Percentiles rank a stretch among this genome's conserved stretches.
phyloP scores from a whole-genome alignment of 37 sponge, comb jelly and placozoan species.

The Crambe crambe region DNA sequence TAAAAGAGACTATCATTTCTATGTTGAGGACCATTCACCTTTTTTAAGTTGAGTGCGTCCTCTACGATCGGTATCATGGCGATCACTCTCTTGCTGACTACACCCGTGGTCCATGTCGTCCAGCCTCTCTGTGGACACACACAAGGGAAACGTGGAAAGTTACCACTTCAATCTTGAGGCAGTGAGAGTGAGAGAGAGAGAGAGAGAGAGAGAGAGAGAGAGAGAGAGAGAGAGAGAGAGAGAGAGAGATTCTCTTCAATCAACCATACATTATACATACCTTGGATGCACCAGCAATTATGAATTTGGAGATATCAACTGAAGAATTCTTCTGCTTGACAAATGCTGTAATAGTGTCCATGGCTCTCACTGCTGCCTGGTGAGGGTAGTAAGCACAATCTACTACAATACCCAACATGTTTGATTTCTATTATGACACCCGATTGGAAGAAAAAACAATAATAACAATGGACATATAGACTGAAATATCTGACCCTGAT shows the following conservation, averaged over 20 bases:
- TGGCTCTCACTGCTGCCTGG: slow-evolving; percentile 80
- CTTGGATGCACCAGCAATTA: slow-evolving; percentile 90
- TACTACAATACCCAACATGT: too few species aligned
- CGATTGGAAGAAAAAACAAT: too few species aligned
- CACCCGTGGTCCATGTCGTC: slow-evolving; percentile 93
- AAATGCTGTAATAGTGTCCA: slow-evolving; percentile 81
- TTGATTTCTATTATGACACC: too few species aligned
- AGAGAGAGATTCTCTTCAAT: too few species aligned
- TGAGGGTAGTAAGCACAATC: neutral
- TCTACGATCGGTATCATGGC: slow-evolving; percentile 86
- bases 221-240: too few species aligned
- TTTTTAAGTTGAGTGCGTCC: slow-evolving; percentile 69
- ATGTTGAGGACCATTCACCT: too few species aligned
- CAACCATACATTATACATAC: slow-evolving; percentile 22
- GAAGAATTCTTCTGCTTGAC: slow-evolving; percentile 42
- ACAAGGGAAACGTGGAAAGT: neutral
- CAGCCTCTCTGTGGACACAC: slow-evolving; percentile 95
- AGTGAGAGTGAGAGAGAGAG: too few species aligned
- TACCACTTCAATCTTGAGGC: too few species aligned
- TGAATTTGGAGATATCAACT: slow-evolving; percentile 68
- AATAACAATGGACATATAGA: too few species aligned
- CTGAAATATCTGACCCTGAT: too few species aligned
- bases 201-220: too few species aligned
- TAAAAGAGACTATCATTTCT: too few species aligned
- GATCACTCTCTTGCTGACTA: slow-evolving; percentile 89